Percentiles rank a stretch among this genome's conserved stretches.
phyloP scores from a whole-genome alignment of 2,888 invertebrate genomes.

The Nomada ferruginata region DNA sequence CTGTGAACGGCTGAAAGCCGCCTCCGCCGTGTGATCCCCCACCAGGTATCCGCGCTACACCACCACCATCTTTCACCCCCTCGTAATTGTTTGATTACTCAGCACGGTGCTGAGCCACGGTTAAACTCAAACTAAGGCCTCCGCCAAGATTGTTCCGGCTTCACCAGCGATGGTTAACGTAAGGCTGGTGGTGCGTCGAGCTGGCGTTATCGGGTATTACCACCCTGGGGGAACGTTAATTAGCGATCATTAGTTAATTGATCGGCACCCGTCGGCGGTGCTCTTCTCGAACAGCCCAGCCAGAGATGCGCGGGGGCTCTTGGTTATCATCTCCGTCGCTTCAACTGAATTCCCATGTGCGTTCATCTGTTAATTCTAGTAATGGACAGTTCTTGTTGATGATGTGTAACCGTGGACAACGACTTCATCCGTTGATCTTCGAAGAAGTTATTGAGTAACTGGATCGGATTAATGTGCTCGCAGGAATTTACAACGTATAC shows the following conservation, averaged over 20 bases:
- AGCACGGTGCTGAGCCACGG: conserved; percentile 82
- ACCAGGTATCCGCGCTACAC: conserved; percentile 22
- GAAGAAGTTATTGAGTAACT: not conserved
- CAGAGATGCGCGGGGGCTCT: conserved; percentile 24
- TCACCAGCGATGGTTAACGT: conserved; percentile 65
- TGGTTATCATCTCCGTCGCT: not conserved
- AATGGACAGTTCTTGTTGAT: conserved; percentile 67
- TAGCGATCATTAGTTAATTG: conserved; percentile 79
- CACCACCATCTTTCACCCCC: conserved; percentile 40
- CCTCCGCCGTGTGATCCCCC: conserved; percentile 53
- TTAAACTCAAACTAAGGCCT: conserved; percentile 82
- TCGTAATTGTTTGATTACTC: conserved; percentile 84
- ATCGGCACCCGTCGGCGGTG: conserved; percentile 75
- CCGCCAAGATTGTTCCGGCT: conserved; percentile 76
- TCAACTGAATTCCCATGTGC: conserved; percentile 68
- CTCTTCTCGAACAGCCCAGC: conserved; percentile 44
- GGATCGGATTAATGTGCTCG: not conserved
- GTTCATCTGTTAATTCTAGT: conserved; percentile 71
- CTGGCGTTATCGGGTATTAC: conserved; percentile 75
- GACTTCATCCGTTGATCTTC: conserved; percentile 1
- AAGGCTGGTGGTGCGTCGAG: conserved; percentile 68
- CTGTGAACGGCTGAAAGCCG: conserved; percentile 52
- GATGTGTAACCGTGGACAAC: conserved; percentile 41
- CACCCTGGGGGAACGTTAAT: conserved; percentile 76
- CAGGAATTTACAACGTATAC: too few relatives aligned